Conservation (phyloP, 2,797 vertebrate species). For the Florisuga fusca region DNA sequence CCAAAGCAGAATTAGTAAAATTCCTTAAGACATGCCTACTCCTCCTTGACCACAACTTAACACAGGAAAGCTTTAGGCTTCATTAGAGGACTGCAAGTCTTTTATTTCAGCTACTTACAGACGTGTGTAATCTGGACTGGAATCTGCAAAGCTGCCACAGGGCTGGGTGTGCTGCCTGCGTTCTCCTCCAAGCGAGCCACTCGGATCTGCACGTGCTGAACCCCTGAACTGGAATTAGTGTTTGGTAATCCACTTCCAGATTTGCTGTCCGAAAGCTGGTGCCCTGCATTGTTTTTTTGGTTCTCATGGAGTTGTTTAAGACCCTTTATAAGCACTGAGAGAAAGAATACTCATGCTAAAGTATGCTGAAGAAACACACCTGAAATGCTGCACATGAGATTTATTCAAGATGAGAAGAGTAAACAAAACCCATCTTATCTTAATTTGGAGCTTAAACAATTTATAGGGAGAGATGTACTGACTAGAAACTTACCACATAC, state of each 20-base stretch:
- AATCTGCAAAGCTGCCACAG: constrained; percentile 92
- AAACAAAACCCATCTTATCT: neutral
- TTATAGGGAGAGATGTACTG: neutral
- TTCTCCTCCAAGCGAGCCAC: constrained; percentile 91
- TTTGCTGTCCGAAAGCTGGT: constrained; percentile 82
- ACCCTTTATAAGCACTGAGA: constrained; percentile 93
- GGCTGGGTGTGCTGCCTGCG: constrained; percentile 78
- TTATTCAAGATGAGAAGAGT: neutral
- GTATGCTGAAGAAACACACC: constrained; percentile 39
- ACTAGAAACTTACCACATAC: neutral
- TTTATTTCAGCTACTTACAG: constrained; percentile 82
- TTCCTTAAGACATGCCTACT: neutral
- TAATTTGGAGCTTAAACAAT: neutral
- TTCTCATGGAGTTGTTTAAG: constrained; percentile 93
- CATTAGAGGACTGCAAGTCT: neutral
- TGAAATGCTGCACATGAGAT: constrained; percentile 34
- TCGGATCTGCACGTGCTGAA: constrained; percentile 89
- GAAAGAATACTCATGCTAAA: constrained; percentile 71
- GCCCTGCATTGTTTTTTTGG: constrained; percentile 80
- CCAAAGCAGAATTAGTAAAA: neutral
- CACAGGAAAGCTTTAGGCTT: neutral
- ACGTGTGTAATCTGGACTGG: constrained; percentile 97
- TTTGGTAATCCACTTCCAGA: constrained; percentile 79
- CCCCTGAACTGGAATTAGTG: constrained; percentile 79
- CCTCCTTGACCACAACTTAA: neutral